Conservation (phyloP, 2,113 vertebrate genomes). For the Dicentrarchus labrax region DNA sequence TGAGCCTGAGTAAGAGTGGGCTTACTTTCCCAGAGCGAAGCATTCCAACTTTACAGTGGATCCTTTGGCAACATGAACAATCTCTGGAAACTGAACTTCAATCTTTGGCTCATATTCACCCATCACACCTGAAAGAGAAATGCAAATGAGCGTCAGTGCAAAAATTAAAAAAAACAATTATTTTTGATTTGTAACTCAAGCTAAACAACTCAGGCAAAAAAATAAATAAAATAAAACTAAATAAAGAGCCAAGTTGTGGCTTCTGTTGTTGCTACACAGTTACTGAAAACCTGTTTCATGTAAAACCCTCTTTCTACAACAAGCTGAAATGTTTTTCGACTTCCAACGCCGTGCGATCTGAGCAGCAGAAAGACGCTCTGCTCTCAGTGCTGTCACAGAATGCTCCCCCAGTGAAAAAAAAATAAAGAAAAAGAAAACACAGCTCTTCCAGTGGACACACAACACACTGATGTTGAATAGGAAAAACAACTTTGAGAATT, state of each 20-base stretch:
- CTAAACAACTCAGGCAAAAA: slow-evolving; percentile 18
- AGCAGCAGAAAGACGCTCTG: slow-evolving; percentile 22
- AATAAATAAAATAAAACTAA: not conserved
- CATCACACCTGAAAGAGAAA: slow-evolving; percentile 92
- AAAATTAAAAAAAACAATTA: not conserved
- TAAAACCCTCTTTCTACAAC: not conserved
- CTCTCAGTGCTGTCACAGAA: slow-evolving; percentile 47
- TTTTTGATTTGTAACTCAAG: not conserved
- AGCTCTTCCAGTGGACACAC: slow-evolving; percentile 39
- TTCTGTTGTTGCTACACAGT: slow-evolving; percentile 11
- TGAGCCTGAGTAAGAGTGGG: slow-evolving; percentile 41
- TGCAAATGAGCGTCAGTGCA: slow-evolving; percentile 35
- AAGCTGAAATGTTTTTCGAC: slow-evolving; percentile 38
- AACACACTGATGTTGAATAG: slow-evolving; percentile 37
- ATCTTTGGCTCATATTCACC: slow-evolving; percentile 99
- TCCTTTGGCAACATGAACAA: slow-evolving; percentile 92
- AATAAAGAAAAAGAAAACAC: slow-evolving; percentile 25
- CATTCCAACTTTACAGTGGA: slow-evolving; percentile 95
- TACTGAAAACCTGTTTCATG: slow-evolving; percentile 35
- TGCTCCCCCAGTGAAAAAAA: slow-evolving; percentile 31
- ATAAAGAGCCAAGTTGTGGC: slow-evolving; percentile 2
- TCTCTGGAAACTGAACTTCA: slow-evolving; percentile 98
- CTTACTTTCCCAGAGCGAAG: slow-evolving; percentile 99
- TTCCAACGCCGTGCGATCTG: slow-evolving; percentile 20
- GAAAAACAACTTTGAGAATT: slow-evolving; percentile 45